Percentiles rank a stretch among this genome's conserved stretches.
phyloP scores from a whole-genome alignment of 2,113 vertebrate genomes.

The Catagonus wagneri region DNA sequence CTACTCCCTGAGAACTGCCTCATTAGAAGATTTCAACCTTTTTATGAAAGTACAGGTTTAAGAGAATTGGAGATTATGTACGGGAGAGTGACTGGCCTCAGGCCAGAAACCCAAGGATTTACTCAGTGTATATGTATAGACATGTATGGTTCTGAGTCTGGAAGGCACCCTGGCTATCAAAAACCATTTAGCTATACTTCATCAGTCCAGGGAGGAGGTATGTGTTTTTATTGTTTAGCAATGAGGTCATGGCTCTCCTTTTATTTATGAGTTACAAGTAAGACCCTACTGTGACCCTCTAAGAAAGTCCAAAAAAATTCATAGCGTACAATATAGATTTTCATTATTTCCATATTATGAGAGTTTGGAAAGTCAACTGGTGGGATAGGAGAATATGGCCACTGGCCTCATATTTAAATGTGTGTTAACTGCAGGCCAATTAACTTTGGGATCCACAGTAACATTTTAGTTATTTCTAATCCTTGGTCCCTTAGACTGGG shows the following conservation, averaged over 20 bases:
- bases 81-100: not conserved
- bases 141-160: not conserved
- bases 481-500: not conserved
- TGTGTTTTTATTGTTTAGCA: not conserved
- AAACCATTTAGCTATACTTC: not conserved
- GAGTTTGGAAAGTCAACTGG: not conserved
- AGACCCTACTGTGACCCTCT: not conserved
- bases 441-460: not conserved
- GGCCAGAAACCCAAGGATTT: not conserved
- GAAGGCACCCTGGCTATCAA: not conserved
- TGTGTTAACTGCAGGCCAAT: not conserved
- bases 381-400: not conserved
- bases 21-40: not conserved
- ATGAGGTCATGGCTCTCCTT: not conserved
- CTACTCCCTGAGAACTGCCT: not conserved
- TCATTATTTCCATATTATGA: not conserved
- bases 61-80: not conserved
- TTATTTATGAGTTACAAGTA: constrained; percentile 4
- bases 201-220: not conserved
- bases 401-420: not conserved
- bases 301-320: not conserved
- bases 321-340: not conserved
- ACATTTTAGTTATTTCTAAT: not conserved
- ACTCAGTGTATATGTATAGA: not conserved
- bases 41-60: not conserved